A percentile compares a stretch with the other conserved stretches of the same genome.
Conservation (phyloP, 2,888 invertebrate species). For the Spodoptera littoralis region DNA sequence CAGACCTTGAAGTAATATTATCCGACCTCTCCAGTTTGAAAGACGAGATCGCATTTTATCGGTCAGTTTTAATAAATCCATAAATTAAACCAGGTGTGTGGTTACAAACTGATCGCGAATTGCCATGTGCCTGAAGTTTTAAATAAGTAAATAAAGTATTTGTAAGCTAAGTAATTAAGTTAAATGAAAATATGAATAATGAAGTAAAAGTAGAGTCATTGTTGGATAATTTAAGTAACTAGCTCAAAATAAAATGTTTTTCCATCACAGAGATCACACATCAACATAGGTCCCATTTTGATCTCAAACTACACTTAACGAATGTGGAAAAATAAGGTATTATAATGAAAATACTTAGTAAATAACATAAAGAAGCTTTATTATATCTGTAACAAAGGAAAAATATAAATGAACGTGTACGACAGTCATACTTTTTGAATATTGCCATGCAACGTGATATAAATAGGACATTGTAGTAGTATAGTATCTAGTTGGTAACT, state of each 20-base stretch:
- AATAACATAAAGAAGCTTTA: constrained; percentile 1
- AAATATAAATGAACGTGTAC: constrained; percentile 18
- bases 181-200: no score
- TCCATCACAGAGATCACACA: no score
- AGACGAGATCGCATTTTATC: constrained; percentile 78
- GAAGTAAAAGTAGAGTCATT: no score
- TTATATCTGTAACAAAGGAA: constrained; percentile 5
- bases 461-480: neutral
- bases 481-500: neutral
- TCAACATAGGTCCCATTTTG: no score
- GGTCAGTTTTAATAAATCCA: constrained; percentile 64
- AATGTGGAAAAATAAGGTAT: neutral
- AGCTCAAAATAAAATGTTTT: no score
- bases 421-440: no score
- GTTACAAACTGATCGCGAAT: constrained; percentile 13
- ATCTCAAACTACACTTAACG: no score
- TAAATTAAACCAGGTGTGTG: constrained; percentile 39
- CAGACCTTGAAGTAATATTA: constrained; percentile 86
- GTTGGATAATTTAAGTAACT: no score
- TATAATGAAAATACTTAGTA: neutral
- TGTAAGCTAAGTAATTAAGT: no score
- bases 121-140: neutral
- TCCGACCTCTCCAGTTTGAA: constrained; percentile 83
- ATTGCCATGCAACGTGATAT: no score
- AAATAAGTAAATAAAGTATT: no score